phyloP scores from a whole-genome alignment of 2,797 vertebrate species.

The Leptodactylus fallax region DNA sequence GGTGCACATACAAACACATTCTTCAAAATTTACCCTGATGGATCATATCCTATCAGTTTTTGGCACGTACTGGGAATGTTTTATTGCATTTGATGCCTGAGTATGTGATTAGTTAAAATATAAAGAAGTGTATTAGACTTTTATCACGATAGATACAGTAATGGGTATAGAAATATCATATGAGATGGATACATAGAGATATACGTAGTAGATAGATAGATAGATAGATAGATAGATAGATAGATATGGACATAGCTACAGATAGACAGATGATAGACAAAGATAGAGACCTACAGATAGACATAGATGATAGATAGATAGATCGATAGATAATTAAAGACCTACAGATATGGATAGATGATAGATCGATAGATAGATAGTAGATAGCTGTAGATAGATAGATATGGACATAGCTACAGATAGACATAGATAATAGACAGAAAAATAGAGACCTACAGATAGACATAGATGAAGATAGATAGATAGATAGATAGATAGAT shows the following conservation, averaged over 20 bases:
- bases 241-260: too few relatives aligned
- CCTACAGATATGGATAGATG: not conserved
- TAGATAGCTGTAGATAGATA: not conserved
- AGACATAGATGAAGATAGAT: not conserved
- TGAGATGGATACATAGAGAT: not conserved
- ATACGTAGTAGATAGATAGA: not conserved
- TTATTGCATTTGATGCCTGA: not conserved
- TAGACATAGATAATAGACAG: too few relatives aligned
- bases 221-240: not conserved
- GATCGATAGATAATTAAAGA: slow-evolving; percentile 18
- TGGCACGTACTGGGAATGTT: not conserved
- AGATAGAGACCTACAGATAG: too few relatives aligned
- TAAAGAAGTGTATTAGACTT: not conserved
- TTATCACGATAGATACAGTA: not conserved
- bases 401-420: too few relatives aligned
- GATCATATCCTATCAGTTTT: slow-evolving; percentile 35
- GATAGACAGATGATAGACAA: too few relatives aligned
- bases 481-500: slow-evolving; percentile 24
- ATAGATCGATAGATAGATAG: not conserved
- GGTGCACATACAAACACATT: slow-evolving; percentile 42
- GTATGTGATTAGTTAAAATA: not conserved
- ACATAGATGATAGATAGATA: slow-evolving; percentile 20
- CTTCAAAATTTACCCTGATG: not conserved
- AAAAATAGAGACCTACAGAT: too few relatives aligned
- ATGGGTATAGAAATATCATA: not conserved